Evolutionary conservation across 2,888 invertebrate genomes (phyloP).

Genomic region (Acanthococcus lagerstroemiae): DNA sequence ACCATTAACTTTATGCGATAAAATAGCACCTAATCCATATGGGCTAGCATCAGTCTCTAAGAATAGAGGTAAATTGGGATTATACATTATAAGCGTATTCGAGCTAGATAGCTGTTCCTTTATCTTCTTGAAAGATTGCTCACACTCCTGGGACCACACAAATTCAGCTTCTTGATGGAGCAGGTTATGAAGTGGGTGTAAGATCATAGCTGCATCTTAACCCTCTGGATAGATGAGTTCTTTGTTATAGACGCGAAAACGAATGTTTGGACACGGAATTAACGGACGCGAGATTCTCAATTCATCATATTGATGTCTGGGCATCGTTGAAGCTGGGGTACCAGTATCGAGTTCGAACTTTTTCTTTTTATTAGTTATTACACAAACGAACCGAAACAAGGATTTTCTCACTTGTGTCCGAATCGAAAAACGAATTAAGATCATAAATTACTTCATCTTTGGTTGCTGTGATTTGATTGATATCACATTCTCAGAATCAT

Average conservation of each 20-base stretch:
- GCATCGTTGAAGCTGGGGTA: background rate
- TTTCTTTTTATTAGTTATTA: background rate
- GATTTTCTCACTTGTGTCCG: background rate
- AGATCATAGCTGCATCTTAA: background rate
- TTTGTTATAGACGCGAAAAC: background rate
- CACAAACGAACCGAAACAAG: background rate
- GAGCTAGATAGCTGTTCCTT: slow-evolving; percentile 35
- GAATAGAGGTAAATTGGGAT: slow-evolving; percentile 29
- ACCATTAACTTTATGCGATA: slow-evolving; percentile 27
- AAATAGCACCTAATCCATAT: slow-evolving; percentile 31
- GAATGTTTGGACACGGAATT: background rate
- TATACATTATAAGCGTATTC: slow-evolving; percentile 33
- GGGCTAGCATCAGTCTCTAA: slow-evolving; percentile 34
- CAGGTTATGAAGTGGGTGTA: background rate
- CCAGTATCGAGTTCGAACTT: background rate
- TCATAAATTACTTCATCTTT: background rate
- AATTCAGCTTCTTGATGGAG: background rate
- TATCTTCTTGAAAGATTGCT: slow-evolving; percentile 34
- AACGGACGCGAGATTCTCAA: background rate
- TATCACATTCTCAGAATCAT: background rate
- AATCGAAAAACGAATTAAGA: too few species aligned
- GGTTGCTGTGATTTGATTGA: background rate
- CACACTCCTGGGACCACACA: slow-evolving; percentile 17
- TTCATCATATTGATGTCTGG: background rate
- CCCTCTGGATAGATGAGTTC: background rate